Evolutionary conservation across 2,113 vertebrate genomes (phyloP), one percentile per base, ranked within the genome.

Genomic region (Zonotrichia leucophrys): DNA sequence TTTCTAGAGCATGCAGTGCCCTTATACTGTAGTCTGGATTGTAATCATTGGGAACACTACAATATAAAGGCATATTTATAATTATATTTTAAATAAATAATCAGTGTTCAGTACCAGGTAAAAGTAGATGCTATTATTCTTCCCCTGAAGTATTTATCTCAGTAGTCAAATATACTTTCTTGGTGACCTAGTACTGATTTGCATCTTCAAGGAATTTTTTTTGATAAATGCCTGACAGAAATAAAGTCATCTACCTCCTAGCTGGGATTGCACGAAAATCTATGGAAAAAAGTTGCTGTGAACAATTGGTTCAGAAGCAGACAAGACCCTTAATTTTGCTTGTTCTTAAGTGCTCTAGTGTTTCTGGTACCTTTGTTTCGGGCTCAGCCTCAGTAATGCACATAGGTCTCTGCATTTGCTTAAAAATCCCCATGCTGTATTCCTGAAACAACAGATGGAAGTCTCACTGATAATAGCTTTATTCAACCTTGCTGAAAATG

Each of bases 401-500:
- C 83, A 39, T 8, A 85, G 93, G 81, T 89, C 41, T 90, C 72
- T 56, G 24, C 63, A 63, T 69, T 93, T 69, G 79, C 63, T 90
- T 80, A 37, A 85, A 92, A 91, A 93, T 56, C 72, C 78, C 62
- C 59, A 33, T 80, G 68, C 39, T 91, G 4, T 79, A 80, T 70
- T 87, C 59, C 55, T 52, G 82, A 90, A 93, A 95, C 50, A 95
- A 88, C 72, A 90, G 74, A 91, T 42, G 37, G 81, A 83, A 88
- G 47, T 63, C 82, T 76, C 84, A 25, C 35, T 92, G 90, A 80
- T 87, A 95, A 94, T 83, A 58, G 93, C 90, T 85, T 95, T 87
- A 91, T 91, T 95, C 90, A 83, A 92, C 91, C 94, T 96, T 95
- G 82, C 59, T 88, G 91, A 69, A 96, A 95, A 97, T 46, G 81